A percentile compares a stretch with the other conserved stretches of the same genome.
Evolutionary conservation across 2,797 vertebrate species (phyloP).

Genomic region (Tinamus major): DNA sequence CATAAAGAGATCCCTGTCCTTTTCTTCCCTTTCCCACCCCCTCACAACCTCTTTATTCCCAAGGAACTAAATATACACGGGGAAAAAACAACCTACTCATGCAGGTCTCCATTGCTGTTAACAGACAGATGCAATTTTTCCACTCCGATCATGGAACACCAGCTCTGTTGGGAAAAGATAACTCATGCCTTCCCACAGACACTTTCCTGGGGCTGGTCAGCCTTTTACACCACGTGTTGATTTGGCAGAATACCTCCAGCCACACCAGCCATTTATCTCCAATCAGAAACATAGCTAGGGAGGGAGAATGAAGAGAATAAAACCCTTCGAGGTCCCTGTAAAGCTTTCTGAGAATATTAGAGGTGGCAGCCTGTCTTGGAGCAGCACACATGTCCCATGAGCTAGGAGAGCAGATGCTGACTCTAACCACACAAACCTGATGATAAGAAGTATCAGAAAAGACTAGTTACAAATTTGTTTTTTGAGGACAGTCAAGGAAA

Average conservation of each 20-base stretch:
- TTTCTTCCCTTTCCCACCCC: not conserved
- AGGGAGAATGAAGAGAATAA: not conserved
- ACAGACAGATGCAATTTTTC: not conserved
- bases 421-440: not conserved
- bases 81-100: not conserved
- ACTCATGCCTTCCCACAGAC: not conserved
- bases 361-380: not conserved
- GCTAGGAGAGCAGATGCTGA: not conserved
- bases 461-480: accelerated
- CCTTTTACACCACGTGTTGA: not conserved
- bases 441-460: not conserved
- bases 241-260: not conserved
- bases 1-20: not conserved
- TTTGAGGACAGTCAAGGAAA: conserved; percentile 13
- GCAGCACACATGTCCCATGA: not conserved
- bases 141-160: not conserved
- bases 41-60: conserved; percentile 3
- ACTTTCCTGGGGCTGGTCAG: not conserved
- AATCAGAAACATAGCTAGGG: not conserved
- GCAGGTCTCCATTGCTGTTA: not conserved
- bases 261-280: not conserved
- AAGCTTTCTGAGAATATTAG: not conserved
- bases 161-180: not conserved
- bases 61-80: not conserved
- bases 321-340: not conserved